Base-by-base conservation (phyloP, 37 sponge, comb jelly and placozoan genomes). In the Eunapius fragilis region DNA sequence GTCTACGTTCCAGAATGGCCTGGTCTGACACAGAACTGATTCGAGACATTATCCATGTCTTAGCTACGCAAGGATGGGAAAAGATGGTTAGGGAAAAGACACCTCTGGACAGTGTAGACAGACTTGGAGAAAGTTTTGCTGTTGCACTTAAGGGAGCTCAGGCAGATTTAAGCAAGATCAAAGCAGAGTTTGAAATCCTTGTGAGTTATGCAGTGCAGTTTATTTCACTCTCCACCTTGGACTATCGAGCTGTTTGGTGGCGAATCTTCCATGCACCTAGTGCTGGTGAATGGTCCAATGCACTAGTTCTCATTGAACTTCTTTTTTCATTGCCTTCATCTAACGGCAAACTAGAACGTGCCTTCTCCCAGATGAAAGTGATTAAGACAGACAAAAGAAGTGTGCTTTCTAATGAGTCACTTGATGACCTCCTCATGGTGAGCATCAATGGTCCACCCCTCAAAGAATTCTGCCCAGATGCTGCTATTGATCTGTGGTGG, bases 161-260 rank as follows among this genome's bases (percentile, higher is more conserved):
- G n/a, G 85, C 67, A 45, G 81, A 92, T n/a, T 13, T 25, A n/a
- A 30, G 37, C 49, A 30, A 24, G 77, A 69, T 88, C 37, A 47
- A 38, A 33, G 50, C 36, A 68, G 86, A 88, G 41, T 92, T 88
- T 33, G 3, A 35, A 31, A 72, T 26, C 25, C 19, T 92, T 24
- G 68, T 88, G 48, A n/a, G 75, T 10, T 88, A 92, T 87, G 92
- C 92, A 35, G 77, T 73, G 3, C 70, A 88, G 36, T 92, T 68
- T 75, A 88, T 92, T 33, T 88, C 93, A 6, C 86, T 88, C 25
- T 82, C 93, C 9, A 86, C 93, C 33, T 72, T 88, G 32, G 86
- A 88, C 11, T 92, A 92, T 69, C 70, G 50, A 67, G 35, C 89
- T 10, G 93, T 92, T 25, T 92, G 93, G 93, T 92, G 93, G 93